phyloP scores from a whole-genome alignment of 2,113 vertebrate genomes.

The Dendrocopos noguchii region DNA sequence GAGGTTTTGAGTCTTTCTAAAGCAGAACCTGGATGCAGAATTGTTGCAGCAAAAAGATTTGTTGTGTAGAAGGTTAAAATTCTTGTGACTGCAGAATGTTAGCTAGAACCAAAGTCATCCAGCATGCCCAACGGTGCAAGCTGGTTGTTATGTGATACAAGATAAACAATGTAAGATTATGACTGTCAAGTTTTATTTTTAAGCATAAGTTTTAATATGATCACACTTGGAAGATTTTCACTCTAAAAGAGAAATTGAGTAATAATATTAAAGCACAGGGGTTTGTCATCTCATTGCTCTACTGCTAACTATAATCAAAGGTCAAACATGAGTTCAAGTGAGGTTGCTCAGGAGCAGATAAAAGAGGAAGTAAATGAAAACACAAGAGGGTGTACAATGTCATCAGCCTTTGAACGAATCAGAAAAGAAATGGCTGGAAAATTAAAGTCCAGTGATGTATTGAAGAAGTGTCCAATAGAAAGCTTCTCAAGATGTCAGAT shows the following conservation, averaged over 20 bases:
- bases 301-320: not conserved
- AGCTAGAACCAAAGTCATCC: not conserved
- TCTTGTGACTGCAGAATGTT: not conserved
- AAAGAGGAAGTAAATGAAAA: slow-evolving; percentile 4
- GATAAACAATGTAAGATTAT: slow-evolving; percentile 4
- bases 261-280: not conserved
- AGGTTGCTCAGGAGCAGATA: not conserved
- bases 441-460: not conserved
- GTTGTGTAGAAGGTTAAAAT: slow-evolving; percentile 9
- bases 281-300: not conserved
- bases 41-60: not conserved
- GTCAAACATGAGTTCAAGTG: not conserved
- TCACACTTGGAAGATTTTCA: not conserved
- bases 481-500: not conserved
- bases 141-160: not conserved
- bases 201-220: not conserved
- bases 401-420: not conserved
- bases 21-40: not conserved
- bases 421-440: not conserved
- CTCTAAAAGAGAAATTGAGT: not conserved
- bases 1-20: not conserved
- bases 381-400: not conserved
- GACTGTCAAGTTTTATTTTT: slow-evolving; percentile 5
- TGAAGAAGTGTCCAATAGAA: not conserved
- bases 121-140: not conserved